A percentile compares a stretch with the other conserved stretches of the same genome.
Evolutionary conservation across 2,888 invertebrate genomes (phyloP).

Genomic region (Pristionchus exspectatus): DNA sequence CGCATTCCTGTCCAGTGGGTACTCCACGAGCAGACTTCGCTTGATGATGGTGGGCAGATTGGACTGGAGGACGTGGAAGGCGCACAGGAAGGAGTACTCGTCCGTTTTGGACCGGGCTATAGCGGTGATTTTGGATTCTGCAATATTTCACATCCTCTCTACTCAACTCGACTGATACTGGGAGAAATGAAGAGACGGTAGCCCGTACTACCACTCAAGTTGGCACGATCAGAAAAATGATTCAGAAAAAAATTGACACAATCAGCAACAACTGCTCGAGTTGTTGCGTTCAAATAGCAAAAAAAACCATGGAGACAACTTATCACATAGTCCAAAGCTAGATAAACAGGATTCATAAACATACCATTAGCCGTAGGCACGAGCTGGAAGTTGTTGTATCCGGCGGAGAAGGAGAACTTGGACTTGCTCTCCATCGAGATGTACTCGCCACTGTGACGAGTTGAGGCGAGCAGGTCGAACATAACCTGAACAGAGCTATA

Average conservation of each 20-base stretch:
- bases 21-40: slow-evolving; percentile 32
- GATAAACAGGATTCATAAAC: no score
- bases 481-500: slow-evolving; percentile 50
- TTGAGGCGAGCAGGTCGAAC: slow-evolving; percentile 52
- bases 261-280: no score
- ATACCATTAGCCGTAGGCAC: slow-evolving; percentile 54
- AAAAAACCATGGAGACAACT: no score
- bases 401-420: slow-evolving; percentile 57
- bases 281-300: no score
- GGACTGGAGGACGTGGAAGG: slow-evolving; percentile 25
- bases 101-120: slow-evolving; percentile 12
- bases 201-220: no score
- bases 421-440: slow-evolving; percentile 56
- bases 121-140: slow-evolving; percentile 26
- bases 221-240: no score
- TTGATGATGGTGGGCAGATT: slow-evolving; percentile 14
- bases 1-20: slow-evolving; percentile 11
- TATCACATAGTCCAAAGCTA: no score
- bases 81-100: slow-evolving; percentile 45
- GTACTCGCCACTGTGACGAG: slow-evolving; percentile 47
- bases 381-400: slow-evolving; percentile 56
- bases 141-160: background rate
- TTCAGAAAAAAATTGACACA: no score
- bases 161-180: no score
- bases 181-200: no score